A percentile compares a stretch with the other conserved stretches of the same genome.
Evolutionary conservation across 53 echinoderm and acorn worm genomes (phyloP).

Genomic region (Pentamera pediparva): DNA sequence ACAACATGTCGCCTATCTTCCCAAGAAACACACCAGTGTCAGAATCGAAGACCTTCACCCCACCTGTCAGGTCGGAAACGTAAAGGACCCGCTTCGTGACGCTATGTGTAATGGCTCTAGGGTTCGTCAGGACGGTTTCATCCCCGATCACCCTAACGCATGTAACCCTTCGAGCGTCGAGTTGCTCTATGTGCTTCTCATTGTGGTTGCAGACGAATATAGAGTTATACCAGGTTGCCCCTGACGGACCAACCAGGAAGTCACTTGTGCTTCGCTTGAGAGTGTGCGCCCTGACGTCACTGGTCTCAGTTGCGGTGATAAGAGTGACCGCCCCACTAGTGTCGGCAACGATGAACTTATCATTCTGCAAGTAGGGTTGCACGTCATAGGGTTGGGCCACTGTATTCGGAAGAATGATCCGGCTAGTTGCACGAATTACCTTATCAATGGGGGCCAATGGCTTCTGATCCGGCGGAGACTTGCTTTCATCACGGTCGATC

Average conservation of each 20-base stretch:
- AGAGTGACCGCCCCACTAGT: not conserved
- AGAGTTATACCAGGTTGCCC: not conserved
- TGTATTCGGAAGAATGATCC: not conserved
- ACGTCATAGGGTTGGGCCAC: not conserved
- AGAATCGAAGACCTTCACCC: slow-evolving; percentile 4
- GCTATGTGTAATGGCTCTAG: not conserved
- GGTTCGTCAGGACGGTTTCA: not conserved
- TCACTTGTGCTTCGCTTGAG: not conserved
- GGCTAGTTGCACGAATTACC: not conserved
- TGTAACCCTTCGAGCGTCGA: not conserved
- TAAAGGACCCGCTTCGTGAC: not conserved
- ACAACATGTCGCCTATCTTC: not conserved
- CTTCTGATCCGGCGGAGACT: not conserved
- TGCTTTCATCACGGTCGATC: too few species aligned
- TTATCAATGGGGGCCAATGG: not conserved
- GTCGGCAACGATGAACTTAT: not conserved
- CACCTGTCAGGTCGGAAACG: slow-evolving; percentile 9
- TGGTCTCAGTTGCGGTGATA: not conserved
- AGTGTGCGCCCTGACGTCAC: not conserved
- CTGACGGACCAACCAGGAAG: not conserved
- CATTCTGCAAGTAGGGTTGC: not conserved
- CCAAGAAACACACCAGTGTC: not conserved
- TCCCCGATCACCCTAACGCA: not conserved
- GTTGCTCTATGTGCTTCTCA: not conserved
- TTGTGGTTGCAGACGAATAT: slow-evolving; percentile 1